Percentiles rank a stretch among this genome's conserved stretches.
Conservation (phyloP, 2,113 vertebrate species). For the Trematomus loennbergii region DNA sequence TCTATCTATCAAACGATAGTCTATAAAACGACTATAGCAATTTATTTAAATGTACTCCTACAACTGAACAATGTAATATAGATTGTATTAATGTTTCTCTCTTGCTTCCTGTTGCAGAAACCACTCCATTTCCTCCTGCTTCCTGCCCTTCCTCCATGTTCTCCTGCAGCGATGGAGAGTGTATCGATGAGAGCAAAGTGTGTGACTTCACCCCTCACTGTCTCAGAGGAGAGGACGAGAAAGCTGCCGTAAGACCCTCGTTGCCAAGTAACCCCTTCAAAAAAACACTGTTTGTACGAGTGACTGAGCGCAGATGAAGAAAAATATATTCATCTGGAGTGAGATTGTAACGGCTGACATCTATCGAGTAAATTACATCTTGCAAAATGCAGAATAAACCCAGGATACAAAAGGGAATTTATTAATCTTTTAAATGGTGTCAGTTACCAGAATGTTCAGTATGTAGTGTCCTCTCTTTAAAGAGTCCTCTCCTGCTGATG, state of each 20-base stretch:
- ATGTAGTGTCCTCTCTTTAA: no score
- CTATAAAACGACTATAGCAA: no score
- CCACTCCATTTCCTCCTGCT: constrained; percentile 14
- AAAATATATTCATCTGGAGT: neutral
- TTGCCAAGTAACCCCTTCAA: constrained; percentile 12
- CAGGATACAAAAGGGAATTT: no score
- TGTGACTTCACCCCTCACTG: constrained; percentile 88
- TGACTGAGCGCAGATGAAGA: neutral
- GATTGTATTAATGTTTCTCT: neutral
- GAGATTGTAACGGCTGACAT: no score
- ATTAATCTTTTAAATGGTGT: no score
- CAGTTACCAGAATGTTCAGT: no score
- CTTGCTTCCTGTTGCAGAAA: constrained; percentile 25
- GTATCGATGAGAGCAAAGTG: constrained; percentile 77
- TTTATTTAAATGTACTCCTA: no score
- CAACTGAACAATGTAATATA: no score
- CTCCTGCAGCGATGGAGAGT: constrained; percentile 68
- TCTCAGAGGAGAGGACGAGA: constrained; percentile 74
- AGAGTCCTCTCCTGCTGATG: no score
- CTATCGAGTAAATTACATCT: no score
- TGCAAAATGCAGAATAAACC: no score
- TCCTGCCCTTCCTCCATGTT: constrained; percentile 74
- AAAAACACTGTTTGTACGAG: neutral
- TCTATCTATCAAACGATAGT: no score
- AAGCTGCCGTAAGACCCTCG: constrained; percentile 81